Evolutionary conservation across 2,888 invertebrate species (phyloP).

Genomic region (Macaria liturata): DNA sequence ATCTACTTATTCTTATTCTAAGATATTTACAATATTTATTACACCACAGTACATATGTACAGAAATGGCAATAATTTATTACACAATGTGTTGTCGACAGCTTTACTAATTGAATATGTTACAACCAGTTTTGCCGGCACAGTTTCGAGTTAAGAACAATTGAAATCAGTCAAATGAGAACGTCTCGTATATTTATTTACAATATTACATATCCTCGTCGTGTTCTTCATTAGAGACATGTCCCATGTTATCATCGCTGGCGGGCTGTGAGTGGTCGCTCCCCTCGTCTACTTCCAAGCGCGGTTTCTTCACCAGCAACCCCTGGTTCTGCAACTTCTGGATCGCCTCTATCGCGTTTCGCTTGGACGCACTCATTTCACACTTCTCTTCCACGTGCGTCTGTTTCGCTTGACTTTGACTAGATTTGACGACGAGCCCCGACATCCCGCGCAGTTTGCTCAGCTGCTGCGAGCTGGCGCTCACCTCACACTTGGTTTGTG

Average conservation of each 20-base stretch:
- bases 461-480: conserved; percentile 60
- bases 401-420: conserved; percentile 63
- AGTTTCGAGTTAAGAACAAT: too few relatives aligned
- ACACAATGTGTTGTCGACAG: conserved; percentile 11
- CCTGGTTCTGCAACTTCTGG: conserved; percentile 71
- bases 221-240: conserved; percentile 45
- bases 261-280: conserved; percentile 50
- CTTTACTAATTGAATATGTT: conserved; percentile 6
- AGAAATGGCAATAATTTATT: conserved; percentile 19
- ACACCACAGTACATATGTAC: conserved; percentile 18
- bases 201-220: conserved; percentile 21
- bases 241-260: conserved; percentile 43
- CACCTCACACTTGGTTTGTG: conserved; percentile 63
- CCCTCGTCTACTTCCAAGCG: conserved; percentile 56
- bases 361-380: conserved; percentile 56
- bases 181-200: background rate
- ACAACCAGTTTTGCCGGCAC: background rate
- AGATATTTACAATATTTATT: conserved; percentile 15
- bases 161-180: conserved; percentile 41
- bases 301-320: conserved; percentile 72
- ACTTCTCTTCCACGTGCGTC: conserved; percentile 59
- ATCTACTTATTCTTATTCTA: conserved; percentile 5
- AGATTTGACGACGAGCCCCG: conserved; percentile 62
- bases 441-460: conserved; percentile 57
- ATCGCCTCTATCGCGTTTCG: conserved; percentile 69